Evolutionary conservation across 2,113 vertebrate species (phyloP), one percentile per base, ranked within the genome.

Genomic region (Hypocryptadius cinnamomeus): DNA sequence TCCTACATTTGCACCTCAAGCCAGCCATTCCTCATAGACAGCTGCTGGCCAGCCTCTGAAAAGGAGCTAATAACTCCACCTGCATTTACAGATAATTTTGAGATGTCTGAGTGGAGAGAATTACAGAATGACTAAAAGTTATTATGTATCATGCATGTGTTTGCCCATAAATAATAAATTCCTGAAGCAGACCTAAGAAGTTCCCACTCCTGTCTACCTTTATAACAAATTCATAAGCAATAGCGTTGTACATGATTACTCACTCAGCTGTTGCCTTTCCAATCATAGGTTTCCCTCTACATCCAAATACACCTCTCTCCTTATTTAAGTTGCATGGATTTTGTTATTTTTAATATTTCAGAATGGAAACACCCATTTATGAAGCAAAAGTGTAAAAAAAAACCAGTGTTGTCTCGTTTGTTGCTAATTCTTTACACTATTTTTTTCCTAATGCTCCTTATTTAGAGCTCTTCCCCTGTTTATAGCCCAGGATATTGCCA

Each of bases 191-290:
- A 70, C 60, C 53, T 47, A 66, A 78, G 93, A 85, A 93, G 91
- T 94, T 95, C 71, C 44, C 51, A 64, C 56, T 88, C 42, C 51
- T 27, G 1, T 63, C 84, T 93, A 13, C 65, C 83, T 96, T 94
- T 93, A 94, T 94, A 87, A 95, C 90, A 96, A 96, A 95, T 95
- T 94, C 94, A 96, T 95, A 95, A 92, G 91, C 82, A 91, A 88
- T 71, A 91, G 82, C 23, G 0, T 30, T 70, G 47, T 59, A 88
- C 76, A 61, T 48, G 71, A 88, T 74, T 87, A 83, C 68, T 95
- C 87, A 78, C 64, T 92, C 87, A 78, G 56, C 76, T 78, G 61
- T 24, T 87, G 61, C 50, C 71, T 89, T 82, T 19, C 54, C 72
- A 94, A 40, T 57, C 18, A 83, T 1, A 77, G 40, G 33, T 80